phyloP scores from a whole-genome alignment of 1,140 invertebrate genomes.

The Oryzaephilus surinamensis region DNA sequence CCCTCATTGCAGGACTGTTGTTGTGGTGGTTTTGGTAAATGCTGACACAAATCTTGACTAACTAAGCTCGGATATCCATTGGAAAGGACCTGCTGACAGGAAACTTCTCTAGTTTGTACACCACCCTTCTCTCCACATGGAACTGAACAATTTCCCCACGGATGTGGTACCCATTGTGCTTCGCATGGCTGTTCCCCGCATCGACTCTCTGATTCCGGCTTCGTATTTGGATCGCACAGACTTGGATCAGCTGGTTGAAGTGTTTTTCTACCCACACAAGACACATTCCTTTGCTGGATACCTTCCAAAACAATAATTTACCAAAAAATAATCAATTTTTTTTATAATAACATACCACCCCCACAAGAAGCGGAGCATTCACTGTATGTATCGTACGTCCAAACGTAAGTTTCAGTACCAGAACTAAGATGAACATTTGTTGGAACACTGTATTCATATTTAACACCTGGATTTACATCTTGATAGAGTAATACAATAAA shows the following conservation, averaged over 20 bases:
- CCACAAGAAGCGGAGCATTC: slow-evolving; percentile 76
- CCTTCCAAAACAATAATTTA: slow-evolving; percentile 42
- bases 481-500: slow-evolving; percentile 82
- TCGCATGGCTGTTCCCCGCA: slow-evolving; percentile 72
- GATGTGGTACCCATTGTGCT: slow-evolving; percentile 68
- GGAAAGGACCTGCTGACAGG: slow-evolving; percentile 64
- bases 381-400: slow-evolving; percentile 69
- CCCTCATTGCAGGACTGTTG: slow-evolving; percentile 65
- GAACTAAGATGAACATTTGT: slow-evolving; percentile 52
- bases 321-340: slow-evolving; percentile 1
- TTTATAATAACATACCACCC: slow-evolving; percentile 50
- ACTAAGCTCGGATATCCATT: slow-evolving; percentile 53
- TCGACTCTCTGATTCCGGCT: slow-evolving; percentile 53
- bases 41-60: too few species aligned
- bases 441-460: slow-evolving; percentile 87
- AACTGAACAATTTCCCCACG: slow-evolving; percentile 76
- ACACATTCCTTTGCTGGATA: slow-evolving; percentile 59
- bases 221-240: slow-evolving; percentile 64
- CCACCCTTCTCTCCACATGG: slow-evolving; percentile 67
- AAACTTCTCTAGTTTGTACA: slow-evolving; percentile 56
- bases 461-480: slow-evolving; percentile 73
- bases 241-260: slow-evolving; percentile 56
- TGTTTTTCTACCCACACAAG: slow-evolving; percentile 56
- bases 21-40: slow-evolving; percentile 58
- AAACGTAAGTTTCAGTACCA: slow-evolving; percentile 63